These are phyloP conservation scores for Rhabditophanes sp. DNA, from an alignment of 2,888 invertebrate genomes.

Conservation along the genomic window DNA sequence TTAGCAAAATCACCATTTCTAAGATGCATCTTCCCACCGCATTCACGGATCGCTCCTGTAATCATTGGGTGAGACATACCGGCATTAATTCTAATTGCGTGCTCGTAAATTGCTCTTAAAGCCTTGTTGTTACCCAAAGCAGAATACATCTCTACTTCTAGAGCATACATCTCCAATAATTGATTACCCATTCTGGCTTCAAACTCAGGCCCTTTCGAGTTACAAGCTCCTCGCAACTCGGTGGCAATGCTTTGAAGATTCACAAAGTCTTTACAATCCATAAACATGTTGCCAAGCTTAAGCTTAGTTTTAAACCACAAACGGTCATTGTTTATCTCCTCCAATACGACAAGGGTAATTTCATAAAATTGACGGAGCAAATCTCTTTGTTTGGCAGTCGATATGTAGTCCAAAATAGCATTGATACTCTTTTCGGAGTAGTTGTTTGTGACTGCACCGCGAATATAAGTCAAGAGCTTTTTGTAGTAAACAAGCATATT, in stretches of 20 bases:
- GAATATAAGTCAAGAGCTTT: slow-evolving; percentile 87
- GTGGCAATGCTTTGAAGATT: slow-evolving; percentile 88
- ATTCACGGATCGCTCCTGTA: slow-evolving; percentile 97
- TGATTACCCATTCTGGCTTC: slow-evolving; percentile 60
- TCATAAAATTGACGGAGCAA: slow-evolving; percentile 93
- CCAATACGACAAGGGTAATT: slow-evolving; percentile 51
- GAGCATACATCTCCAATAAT: slow-evolving; percentile 85
- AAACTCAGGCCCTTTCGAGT: slow-evolving; percentile 53
- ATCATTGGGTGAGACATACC: slow-evolving; percentile 99
- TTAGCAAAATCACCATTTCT: slow-evolving; percentile 95
- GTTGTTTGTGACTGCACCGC: slow-evolving; percentile 94
- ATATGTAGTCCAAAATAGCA: slow-evolving; percentile 95
- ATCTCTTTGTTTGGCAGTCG: slow-evolving; percentile 94
- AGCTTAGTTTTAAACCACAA: slow-evolving; percentile 99
- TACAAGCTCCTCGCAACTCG: slow-evolving; percentile 88
- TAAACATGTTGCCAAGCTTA: slow-evolving; percentile 90
- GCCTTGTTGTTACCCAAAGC: slow-evolving; percentile 93
- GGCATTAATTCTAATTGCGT: slow-evolving; percentile 91
- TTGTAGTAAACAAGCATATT: slow-evolving; percentile 92
- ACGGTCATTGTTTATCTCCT: slow-evolving; percentile 91
- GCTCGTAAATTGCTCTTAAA: slow-evolving; percentile 69
- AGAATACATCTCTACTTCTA: slow-evolving; percentile 99
- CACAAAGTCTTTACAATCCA: slow-evolving; percentile 80
- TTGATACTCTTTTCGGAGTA: slow-evolving; percentile 99
- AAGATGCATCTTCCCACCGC: slow-evolving; percentile 98